Evolutionary conservation across 2,888 invertebrate genomes (phyloP).

Genomic region (Caenorhabditis drosophilae): DNA sequence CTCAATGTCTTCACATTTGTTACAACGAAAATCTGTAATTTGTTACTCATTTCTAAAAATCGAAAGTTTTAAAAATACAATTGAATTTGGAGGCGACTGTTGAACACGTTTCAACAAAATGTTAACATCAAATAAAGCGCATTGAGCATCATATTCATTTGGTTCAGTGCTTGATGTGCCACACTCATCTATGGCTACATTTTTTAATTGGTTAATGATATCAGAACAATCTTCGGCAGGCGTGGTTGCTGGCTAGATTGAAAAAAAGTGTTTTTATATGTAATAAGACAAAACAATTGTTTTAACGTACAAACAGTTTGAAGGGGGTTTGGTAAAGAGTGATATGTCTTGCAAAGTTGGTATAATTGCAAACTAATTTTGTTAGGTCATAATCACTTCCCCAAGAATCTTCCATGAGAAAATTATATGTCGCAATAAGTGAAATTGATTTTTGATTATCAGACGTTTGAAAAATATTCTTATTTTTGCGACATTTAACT

Average conservation of each 20-base stretch:
- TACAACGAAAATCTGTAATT: constrained; percentile 18
- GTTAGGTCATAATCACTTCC: constrained; percentile 6
- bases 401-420: constrained; percentile 10
- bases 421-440: constrained; percentile 17
- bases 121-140: too few species aligned
- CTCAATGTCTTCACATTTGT: constrained; percentile 13
- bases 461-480: neutral
- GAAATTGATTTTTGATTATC: constrained; percentile 14
- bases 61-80: constrained; percentile 7
- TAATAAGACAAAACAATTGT: too few species aligned
- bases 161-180: too few species aligned
- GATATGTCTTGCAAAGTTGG: constrained; percentile 10
- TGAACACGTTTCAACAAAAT: too few species aligned
- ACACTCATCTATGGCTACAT: too few species aligned
- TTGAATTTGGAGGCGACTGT: constrained; percentile 19
- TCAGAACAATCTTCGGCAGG: too few species aligned
- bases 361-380: constrained; percentile 18
- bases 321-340: neutral
- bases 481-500: too few species aligned
- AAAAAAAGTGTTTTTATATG: neutral
- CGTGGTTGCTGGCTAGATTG: too few species aligned
- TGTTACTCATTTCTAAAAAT: neutral
- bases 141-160: too few species aligned
- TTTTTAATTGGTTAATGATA: too few species aligned
- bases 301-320: too few species aligned